A percentile compares a stretch with the other conserved stretches of the same genome.
These are phyloP conservation scores for Coelinius sp. DNA, from an alignment of 2,888 invertebrate genomes.

Conservation along the genomic window DNA sequence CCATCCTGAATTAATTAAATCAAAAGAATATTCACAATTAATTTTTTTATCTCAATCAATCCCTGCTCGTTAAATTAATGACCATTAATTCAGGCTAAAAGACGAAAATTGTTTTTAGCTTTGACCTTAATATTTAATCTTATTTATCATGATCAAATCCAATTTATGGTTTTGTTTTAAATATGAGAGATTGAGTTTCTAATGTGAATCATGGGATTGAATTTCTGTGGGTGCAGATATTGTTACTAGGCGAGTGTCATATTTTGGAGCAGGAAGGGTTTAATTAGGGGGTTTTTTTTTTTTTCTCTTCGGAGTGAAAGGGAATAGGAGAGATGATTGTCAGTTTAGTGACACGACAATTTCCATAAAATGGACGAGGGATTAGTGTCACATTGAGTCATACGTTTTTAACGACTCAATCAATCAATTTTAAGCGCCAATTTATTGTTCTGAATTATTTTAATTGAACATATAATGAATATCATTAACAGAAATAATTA, in stretches of 20 bases:
- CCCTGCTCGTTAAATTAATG: neutral
- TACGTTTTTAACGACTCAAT: neutral
- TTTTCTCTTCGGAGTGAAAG: no score
- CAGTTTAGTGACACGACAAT: no score
- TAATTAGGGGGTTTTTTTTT: no score
- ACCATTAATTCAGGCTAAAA: neutral
- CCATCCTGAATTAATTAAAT: constrained; percentile 60
- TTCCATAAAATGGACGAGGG: no score
- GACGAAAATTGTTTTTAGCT: neutral
- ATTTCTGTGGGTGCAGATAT: neutral
- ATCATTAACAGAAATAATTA: neutral
- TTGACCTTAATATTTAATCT: neutral
- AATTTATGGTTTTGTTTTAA: neutral
- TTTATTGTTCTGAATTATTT: neutral
- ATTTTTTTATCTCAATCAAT: neutral
- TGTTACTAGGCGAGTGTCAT: constrained; percentile 8
- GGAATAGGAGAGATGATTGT: no score
- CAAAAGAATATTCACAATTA: neutral
- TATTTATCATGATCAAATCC: neutral
- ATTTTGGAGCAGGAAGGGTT: neutral
- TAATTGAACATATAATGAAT: constrained; percentile 34
- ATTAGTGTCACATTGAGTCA: no score
- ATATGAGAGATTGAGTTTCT: neutral
- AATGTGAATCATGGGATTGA: neutral
- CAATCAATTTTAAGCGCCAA: neutral